Percentiles rank a stretch among this genome's conserved stretches.
phyloP scores from a whole-genome alignment of 92 coral and sea anemone species.

The Zoanthus sansibaricus region DNA sequence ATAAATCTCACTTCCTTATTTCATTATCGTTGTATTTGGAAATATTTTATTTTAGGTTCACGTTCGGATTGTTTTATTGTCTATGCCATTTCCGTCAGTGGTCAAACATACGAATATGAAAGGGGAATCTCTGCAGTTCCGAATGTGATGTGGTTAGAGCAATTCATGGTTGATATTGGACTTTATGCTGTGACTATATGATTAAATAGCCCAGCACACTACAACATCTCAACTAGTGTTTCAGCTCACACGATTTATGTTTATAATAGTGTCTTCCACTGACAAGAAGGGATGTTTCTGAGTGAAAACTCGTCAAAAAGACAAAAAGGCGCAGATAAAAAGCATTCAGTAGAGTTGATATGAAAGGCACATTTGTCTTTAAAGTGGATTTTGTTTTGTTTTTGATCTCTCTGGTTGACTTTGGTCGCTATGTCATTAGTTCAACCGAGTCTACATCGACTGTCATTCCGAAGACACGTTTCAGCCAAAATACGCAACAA shows the following conservation, averaged over 20 bases:
- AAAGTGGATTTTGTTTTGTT: background rate
- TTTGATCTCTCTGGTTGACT: conserved; percentile 1
- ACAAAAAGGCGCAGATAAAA: background rate
- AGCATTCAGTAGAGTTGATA: background rate
- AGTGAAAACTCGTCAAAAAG: background rate
- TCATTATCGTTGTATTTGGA: background rate
- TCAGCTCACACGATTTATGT: background rate
- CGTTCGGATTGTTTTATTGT: background rate
- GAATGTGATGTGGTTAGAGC: conserved; percentile 9
- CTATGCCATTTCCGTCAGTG: background rate
- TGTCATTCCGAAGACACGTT: conserved; percentile 8
- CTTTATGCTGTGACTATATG: background rate
- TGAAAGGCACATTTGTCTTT: background rate
- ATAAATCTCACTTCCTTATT: background rate
- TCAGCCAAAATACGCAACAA: background rate
- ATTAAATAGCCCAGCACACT: background rate
- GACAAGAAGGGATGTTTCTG: background rate
- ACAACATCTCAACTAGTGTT: background rate
- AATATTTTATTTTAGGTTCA: too few relatives aligned
- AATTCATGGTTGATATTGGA: conserved; percentile 16
- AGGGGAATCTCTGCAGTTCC: background rate
- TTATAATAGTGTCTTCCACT: background rate
- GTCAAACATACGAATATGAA: background rate
- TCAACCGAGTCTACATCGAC: background rate
- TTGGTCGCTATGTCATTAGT: background rate